Evolutionary conservation across 2,797 vertebrate species (phyloP).

Genomic region (Myoxocephalus aenaeus): DNA sequence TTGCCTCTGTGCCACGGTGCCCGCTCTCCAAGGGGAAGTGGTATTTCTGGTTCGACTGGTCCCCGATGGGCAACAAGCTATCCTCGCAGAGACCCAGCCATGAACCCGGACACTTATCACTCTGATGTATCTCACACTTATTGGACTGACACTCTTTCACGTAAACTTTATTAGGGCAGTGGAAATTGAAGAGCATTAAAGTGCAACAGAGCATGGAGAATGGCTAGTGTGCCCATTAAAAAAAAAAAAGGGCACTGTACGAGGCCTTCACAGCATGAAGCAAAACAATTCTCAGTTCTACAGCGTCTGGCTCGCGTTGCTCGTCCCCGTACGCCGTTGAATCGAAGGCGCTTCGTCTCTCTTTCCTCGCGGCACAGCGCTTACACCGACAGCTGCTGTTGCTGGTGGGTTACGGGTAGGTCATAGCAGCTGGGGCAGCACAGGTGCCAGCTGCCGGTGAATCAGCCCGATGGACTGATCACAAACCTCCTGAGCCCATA

Average conservation of each 20-base stretch:
- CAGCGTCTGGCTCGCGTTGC: conserved; percentile 11
- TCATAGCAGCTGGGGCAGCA: conserved; percentile 65
- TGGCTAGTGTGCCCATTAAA: conserved; percentile 60
- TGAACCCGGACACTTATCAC: conserved; percentile 62
- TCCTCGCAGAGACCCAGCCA: conserved; percentile 46
- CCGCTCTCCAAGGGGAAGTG: conserved; percentile 49
- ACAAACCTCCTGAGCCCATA: conserved; percentile 59
- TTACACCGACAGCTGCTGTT: conserved; percentile 71
- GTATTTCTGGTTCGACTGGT: conserved; percentile 69
- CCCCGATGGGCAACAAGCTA: conserved; percentile 33
- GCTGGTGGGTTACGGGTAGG: conserved; percentile 72
- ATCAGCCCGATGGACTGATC: conserved; percentile 50
- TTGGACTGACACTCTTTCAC: conserved; percentile 64
- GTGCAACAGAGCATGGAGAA: conserved; percentile 70
- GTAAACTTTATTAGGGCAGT: conserved; percentile 73
- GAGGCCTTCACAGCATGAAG: conserved; percentile 50
- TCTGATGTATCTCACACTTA: conserved; percentile 59
- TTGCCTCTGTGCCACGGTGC: conserved; percentile 51
- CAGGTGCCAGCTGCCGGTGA: conserved; percentile 69
- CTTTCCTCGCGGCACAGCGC: conserved; percentile 34
- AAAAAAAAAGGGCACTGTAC: conserved; percentile 41
- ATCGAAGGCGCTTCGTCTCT: conserved; percentile 32
- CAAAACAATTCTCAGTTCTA: conserved; percentile 6
- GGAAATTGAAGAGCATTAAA: conserved; percentile 69
- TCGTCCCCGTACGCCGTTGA: conserved; percentile 13